Percentiles rank a stretch among this genome's conserved stretches.
Conservation (phyloP, 2,888 invertebrate species). For the Halictus ligatus region DNA sequence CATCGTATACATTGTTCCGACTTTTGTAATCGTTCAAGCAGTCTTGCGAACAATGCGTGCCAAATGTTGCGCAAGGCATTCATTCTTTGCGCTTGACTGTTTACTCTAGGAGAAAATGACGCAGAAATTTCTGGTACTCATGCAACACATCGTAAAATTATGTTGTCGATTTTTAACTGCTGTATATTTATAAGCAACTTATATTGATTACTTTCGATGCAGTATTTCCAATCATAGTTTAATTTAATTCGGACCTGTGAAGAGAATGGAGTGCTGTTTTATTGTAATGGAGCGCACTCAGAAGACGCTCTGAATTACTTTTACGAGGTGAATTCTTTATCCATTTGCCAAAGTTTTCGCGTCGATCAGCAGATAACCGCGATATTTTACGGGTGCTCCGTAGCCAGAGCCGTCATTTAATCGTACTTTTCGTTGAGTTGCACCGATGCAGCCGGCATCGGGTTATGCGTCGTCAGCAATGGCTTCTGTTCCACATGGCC, state of each 20-base stretch:
- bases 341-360: constrained; percentile 55
- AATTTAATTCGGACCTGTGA: background rate
- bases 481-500: constrained; percentile 22
- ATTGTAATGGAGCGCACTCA: background rate
- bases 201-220: too few species aligned
- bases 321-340: constrained; percentile 47
- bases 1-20: too few species aligned
- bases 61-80: too few species aligned
- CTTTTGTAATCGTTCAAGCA: too few species aligned
- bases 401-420: constrained; percentile 46
- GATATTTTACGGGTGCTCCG: constrained; percentile 49
- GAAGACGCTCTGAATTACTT: constrained; percentile 21
- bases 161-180: too few species aligned
- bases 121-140: too few species aligned
- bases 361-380: constrained; percentile 56
- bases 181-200: too few species aligned
- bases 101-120: too few species aligned
- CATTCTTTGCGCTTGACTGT: too few species aligned
- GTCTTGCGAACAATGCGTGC: too few species aligned
- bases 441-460: constrained; percentile 56
- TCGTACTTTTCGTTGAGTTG: constrained; percentile 51
- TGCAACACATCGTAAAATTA: too few species aligned
- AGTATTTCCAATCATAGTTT: background rate
- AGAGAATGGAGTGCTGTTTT: background rate
- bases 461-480: constrained; percentile 54